Base-by-base conservation (phyloP, 2,113 vertebrate species). In the Hydrochoerus hydrochaeris region DNA sequence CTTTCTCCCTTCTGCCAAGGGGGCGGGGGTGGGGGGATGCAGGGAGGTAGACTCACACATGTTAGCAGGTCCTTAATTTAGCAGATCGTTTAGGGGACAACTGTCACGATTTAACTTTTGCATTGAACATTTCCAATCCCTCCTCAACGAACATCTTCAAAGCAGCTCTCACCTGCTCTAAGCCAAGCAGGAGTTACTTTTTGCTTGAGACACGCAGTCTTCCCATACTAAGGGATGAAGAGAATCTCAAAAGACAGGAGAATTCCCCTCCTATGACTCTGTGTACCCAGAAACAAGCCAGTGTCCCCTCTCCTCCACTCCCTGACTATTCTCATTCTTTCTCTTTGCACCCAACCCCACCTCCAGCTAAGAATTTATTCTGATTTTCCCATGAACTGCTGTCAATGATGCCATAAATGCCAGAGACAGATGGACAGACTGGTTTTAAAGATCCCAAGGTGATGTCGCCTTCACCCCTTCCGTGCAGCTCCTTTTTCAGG, bases 21-120 rank as follows among this genome's bases (percentile, higher is more conserved):
- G 96, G 90, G 58, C 28, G 77, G 90, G 88, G 87, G 71, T 8
- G 26, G 57, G 63, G 49, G 22, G 63, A 38, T 24, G 58, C 19
- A 24, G 84, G 86, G 95, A 95, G 94, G 95, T 69, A 94, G 94
- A 85, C 71, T 90, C 91, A 75, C 67, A 96, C 94, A 94, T 95
- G 95, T 87, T 81, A 96, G 91, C 44, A 0, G 84, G 94, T 67
- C 89, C 97, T 96, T 95, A 97, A 96, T 97, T 96, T 96, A 98
- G 97, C 96, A 90, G 88, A 96, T 90, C 65, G 80, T 52, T 85
- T 57, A 92, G 92, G 89, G 94, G 91, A 91, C 91, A 94, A 93
- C 95, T 92, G 95, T 94, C 97, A 97, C 73, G 82, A 96, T 91
- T 73, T n/a, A 60, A 58, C 91, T 93, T 95, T 38, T 46, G 82